A percentile compares a stretch with the other conserved stretches of the same genome.
Evolutionary conservation across 2,797 vertebrate species (phyloP).

Genomic region (Staurois parvus): DNA sequence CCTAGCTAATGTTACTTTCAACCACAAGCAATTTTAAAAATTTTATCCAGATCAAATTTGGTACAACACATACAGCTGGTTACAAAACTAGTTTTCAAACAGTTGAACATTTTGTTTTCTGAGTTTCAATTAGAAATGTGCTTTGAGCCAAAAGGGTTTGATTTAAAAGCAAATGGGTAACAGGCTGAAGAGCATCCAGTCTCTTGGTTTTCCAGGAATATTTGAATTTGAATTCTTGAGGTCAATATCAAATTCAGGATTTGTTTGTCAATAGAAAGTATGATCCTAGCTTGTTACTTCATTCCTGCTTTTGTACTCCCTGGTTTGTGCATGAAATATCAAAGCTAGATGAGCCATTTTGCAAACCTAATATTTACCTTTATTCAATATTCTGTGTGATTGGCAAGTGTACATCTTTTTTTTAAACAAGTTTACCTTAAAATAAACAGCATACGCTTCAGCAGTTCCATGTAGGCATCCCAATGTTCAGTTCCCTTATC

Average conservation of each 20-base stretch:
- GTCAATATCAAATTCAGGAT: background rate
- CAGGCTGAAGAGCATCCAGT: background rate
- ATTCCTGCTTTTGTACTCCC: too few species aligned
- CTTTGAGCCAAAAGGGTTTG: background rate
- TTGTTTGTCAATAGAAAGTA: background rate
- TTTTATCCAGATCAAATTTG: slow-evolving; percentile 9
- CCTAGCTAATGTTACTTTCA: background rate
- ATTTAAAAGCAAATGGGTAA: slow-evolving; percentile 8
- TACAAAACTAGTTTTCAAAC: slow-evolving; percentile 1
- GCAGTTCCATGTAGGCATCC: slow-evolving; percentile 12
- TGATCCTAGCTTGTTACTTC: background rate
- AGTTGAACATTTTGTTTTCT: background rate
- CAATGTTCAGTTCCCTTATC: slow-evolving; percentile 10
- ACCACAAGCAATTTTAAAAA: slow-evolving; percentile 7
- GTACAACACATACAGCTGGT: slow-evolving; percentile 2
- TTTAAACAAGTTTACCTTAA: background rate
- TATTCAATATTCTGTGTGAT: background rate
- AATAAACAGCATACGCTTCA: background rate
- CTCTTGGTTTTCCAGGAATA: slow-evolving; percentile 3
- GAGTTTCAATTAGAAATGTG: slow-evolving; percentile 11
- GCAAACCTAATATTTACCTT: too few species aligned
- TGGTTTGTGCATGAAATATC: too few species aligned
- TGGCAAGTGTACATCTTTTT: background rate
- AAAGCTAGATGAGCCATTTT: too few species aligned
- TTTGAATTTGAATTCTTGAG: background rate